Evolutionary conservation across 1,140 invertebrate species (phyloP), one percentile per base, ranked within the genome.

Genomic region (Rhysida immarginata): DNA sequence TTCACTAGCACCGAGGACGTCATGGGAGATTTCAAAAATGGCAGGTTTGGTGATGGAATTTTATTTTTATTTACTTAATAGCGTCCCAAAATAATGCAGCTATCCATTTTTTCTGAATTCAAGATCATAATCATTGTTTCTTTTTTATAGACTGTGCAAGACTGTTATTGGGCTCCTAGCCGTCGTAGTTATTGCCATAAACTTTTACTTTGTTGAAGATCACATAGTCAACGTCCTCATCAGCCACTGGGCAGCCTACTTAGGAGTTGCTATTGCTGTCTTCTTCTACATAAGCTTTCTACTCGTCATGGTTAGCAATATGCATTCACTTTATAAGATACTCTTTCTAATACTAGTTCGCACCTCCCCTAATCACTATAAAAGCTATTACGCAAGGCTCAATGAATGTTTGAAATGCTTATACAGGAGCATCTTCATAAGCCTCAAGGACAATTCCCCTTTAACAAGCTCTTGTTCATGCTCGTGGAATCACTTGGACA

Each of bases 11-110:
- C 84, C 61, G 68, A 70, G 51, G 71, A 74, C 44, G 80, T 94
- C 2, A 95, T 95, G 90, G 84, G 85, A 43, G 80, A 84, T 60
- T 90, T 87, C 65, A 78, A 75, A 43, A 87, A 85, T 71, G 81
- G 82, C 73, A 63, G 74, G 81, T 84, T 73, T 69, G 78, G 71
- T 56, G 42, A 8, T 41, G 53, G 43, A 18, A 5, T 46, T 20
- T 46, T 23, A 5, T 46, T 46, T 11, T 11, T 5, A 8, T 18
- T 16, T 23, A 13, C 18, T 46, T 18, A 46, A 18, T 16, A 46
- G 44, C 16, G 16, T 35, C 29, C 16, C 5, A 35, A 8, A 8
- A 35, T 35, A 8, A 8, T 35, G 16, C 29, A 35, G 5, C 16
- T 8, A 8, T 35, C 5, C 29, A 35, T 8, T 35, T 35, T 5